Conservation (phyloP, 2,888 invertebrate species). For the Mamestra brassicae region DNA sequence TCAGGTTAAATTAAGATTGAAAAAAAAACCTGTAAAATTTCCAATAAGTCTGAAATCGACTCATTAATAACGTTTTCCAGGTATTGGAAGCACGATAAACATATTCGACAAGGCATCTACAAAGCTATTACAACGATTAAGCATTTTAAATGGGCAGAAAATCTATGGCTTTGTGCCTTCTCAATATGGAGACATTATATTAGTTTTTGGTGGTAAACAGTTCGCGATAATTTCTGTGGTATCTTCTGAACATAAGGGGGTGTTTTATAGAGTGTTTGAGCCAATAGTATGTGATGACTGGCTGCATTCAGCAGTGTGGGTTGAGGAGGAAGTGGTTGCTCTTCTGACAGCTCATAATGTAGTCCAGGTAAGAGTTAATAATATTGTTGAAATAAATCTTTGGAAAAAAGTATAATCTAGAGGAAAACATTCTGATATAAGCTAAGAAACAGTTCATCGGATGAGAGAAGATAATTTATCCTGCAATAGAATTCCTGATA, state of each 20-base stretch:
- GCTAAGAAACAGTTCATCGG: too few relatives aligned
- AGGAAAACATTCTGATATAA: too few relatives aligned
- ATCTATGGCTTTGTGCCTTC: conserved; percentile 90
- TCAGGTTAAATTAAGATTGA: conserved; percentile 51
- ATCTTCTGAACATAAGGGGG: conserved; percentile 41
- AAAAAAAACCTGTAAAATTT: background rate
- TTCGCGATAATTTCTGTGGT: conserved; percentile 77
- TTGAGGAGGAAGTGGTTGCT: conserved; percentile 84
- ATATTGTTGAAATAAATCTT: too few relatives aligned
- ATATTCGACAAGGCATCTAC: conserved; percentile 74
- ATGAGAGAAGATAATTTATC: too few relatives aligned
- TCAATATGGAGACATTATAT: conserved; percentile 73
- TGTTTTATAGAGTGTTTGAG: conserved; percentile 66
- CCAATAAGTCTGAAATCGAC: background rate
- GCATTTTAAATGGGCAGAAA: conserved; percentile 87
- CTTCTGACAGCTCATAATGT: conserved; percentile 93
- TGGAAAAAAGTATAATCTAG: too few relatives aligned
- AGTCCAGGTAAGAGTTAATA: conserved; percentile 81
- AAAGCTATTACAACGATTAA: conserved; percentile 69
- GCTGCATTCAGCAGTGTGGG: conserved; percentile 92
- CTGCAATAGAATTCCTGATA: too few relatives aligned
- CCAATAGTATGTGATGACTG: conserved; percentile 91
- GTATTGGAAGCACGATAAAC: conserved; percentile 88
- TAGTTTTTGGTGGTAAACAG: conserved; percentile 91
- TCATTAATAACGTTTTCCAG: conserved; percentile 74